Evolutionary conservation across 1,140 invertebrate genomes (phyloP).

Genomic region (Drosophila funebris): DNA sequence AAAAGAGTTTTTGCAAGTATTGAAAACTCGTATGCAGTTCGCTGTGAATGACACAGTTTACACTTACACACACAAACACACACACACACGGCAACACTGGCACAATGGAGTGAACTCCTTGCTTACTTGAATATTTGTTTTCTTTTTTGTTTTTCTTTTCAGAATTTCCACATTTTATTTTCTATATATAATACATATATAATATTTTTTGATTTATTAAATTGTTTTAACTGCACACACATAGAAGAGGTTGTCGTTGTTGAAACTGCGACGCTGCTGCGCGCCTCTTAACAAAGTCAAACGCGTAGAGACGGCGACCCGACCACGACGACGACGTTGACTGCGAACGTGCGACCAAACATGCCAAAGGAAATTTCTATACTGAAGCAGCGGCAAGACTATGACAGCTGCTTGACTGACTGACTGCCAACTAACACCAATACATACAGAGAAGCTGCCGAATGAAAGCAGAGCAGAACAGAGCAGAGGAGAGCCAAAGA

Average conservation of each 20-base stretch:
- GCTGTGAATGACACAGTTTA: slow-evolving; percentile 79
- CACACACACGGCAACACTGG: slow-evolving; percentile 13
- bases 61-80: slow-evolving; percentile 48
- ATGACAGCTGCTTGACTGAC: slow-evolving; percentile 64
- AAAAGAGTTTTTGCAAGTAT: slow-evolving; percentile 26
- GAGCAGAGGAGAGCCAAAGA: slow-evolving; percentile 53
- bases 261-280: slow-evolving; percentile 21
- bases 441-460: slow-evolving; percentile 43
- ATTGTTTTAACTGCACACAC: slow-evolving; percentile 32
- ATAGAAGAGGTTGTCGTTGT: slow-evolving; percentile 2
- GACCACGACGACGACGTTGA: slow-evolving; percentile 34
- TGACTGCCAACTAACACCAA: slow-evolving; percentile 41
- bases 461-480: slow-evolving; percentile 54
- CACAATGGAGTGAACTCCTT: slow-evolving; percentile 24
- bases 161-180: slow-evolving; percentile 8
- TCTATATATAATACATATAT: too few relatives aligned
- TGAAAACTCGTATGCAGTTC: slow-evolving; percentile 70
- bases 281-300: slow-evolving; percentile 37
- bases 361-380: slow-evolving; percentile 75
- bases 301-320: slow-evolving; percentile 38
- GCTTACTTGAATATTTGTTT: slow-evolving; percentile 45
- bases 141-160: slow-evolving; percentile 12
- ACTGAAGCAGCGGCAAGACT: slow-evolving; percentile 60
- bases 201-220: not conserved
- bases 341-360: slow-evolving; percentile 56